A percentile compares a stretch with the other conserved stretches of the same genome.
Evolutionary conservation across 2,797 vertebrate genomes (phyloP).

Genomic region (Chelon auratus): DNA sequence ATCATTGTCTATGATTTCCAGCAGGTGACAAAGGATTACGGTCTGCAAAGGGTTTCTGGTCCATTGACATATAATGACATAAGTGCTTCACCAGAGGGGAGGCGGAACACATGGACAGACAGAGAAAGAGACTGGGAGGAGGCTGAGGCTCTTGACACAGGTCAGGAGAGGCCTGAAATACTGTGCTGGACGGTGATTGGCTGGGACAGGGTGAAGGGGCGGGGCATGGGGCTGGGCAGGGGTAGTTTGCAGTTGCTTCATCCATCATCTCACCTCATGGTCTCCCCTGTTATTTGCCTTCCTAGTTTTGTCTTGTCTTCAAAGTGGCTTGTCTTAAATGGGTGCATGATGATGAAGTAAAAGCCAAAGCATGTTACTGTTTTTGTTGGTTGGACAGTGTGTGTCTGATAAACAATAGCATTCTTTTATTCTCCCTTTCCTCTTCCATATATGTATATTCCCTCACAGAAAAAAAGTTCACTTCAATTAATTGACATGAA

Average conservation of each 20-base stretch:
- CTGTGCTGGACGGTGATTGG: slow-evolving; percentile 66
- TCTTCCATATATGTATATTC: slow-evolving; percentile 25
- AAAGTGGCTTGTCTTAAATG: slow-evolving; percentile 48
- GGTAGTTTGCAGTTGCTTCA: slow-evolving; percentile 64
- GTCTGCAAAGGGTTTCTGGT: slow-evolving; percentile 80
- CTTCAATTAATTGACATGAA: slow-evolving; percentile 19
- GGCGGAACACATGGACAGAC: slow-evolving; percentile 80
- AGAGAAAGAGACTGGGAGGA: slow-evolving; percentile 79
- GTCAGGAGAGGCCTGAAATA: slow-evolving; percentile 77
- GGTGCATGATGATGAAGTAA: slow-evolving; percentile 61
- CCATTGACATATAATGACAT: slow-evolving; percentile 85
- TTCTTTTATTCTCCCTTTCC: slow-evolving; percentile 47
- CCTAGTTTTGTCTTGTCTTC: slow-evolving; percentile 42
- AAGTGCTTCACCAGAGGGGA: slow-evolving; percentile 75
- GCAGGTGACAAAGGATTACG: slow-evolving; percentile 80
- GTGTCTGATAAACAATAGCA: background rate
- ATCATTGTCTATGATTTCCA: slow-evolving; percentile 75
- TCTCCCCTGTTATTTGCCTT: slow-evolving; percentile 51
- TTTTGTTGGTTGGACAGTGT: slow-evolving; percentile 6
- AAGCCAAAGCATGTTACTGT: slow-evolving; percentile 30
- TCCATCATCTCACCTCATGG: slow-evolving; percentile 73
- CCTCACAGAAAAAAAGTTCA: slow-evolving; percentile 10
- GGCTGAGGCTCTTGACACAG: slow-evolving; percentile 80
- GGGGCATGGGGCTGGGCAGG: slow-evolving; percentile 66
- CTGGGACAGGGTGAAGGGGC: slow-evolving; percentile 60